Evolutionary conservation across 1,140 invertebrate genomes (phyloP).

Genomic region (Bombus sylvicola): DNA sequence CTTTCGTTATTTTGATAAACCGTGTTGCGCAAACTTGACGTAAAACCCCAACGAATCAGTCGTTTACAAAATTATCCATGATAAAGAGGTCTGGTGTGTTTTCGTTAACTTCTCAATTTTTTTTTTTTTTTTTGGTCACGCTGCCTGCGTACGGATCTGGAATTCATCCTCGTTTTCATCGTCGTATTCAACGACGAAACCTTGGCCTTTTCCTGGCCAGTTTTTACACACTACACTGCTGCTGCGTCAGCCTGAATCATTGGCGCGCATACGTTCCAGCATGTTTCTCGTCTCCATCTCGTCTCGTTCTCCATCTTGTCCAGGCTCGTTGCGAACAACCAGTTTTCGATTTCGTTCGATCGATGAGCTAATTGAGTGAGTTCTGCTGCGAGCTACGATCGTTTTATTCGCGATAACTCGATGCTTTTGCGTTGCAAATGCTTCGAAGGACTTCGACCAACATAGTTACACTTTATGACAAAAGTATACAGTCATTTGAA

Average conservation of each 20-base stretch:
- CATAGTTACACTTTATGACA: not conserved
- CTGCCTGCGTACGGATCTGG: not conserved
- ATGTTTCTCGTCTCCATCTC: conserved; percentile 15
- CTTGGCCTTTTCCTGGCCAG: conserved; percentile 40
- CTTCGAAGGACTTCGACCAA: not conserved
- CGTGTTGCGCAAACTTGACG: no score
- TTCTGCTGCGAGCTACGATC: not conserved
- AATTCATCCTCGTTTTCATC: conserved; percentile 3
- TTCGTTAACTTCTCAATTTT: not conserved
- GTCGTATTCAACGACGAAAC: not conserved
- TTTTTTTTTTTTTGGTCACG: no score
- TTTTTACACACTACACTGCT: conserved; percentile 10
- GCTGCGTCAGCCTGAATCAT: conserved; percentile 37
- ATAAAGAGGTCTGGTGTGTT: not conserved
- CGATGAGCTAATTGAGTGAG: not conserved
- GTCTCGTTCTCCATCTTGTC: not conserved
- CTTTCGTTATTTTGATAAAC: not conserved
- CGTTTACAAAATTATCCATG: not conserved
- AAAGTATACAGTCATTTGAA: not conserved
- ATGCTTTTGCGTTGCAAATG: not conserved
- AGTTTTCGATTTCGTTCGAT: conserved; percentile 14
- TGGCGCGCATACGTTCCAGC: not conserved
- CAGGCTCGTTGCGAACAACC: conserved; percentile 9
- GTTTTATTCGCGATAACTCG: not conserved
- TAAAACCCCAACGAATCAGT: not conserved